Evolutionary conservation across 2,888 invertebrate species (phyloP), one percentile per base, ranked within the genome.

Genomic region (Gandaritis pyraliata): DNA sequence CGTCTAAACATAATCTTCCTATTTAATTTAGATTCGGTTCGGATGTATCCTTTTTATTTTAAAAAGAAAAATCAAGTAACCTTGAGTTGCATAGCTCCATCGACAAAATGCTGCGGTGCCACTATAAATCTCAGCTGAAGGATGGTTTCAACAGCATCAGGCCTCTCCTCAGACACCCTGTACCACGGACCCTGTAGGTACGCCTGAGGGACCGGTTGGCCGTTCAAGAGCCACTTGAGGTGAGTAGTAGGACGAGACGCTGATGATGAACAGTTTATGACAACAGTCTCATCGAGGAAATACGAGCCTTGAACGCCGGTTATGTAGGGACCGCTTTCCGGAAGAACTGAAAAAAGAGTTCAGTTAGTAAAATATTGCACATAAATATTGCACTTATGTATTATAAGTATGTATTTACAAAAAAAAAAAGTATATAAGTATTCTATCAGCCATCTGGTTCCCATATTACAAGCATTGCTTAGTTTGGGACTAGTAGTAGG

Each of bases 161-260:
- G 86, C 12, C 94, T 90, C 38, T 89, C 85, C 16, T 88, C 87
- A 5, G 91, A 85, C 51, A 89, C 83, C 58, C 87, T 86, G 62
- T 88, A 80, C 87, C 93, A 93, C 0, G 94, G 94, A 0, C 94
- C 93, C 4, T 80, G 78, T 45, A 94, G 69, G 69, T 93, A 86
- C 10, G 86, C 83, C 46, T 84, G 81, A 41, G 93, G 90, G 5
- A 93, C 94, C 71, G 94, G 95, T 75, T 94, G 93, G 46, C 95
- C 96, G 84, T 97, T 97, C 82, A 97, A 94, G 87, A 95, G 94
- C 97, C 97, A 97, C 75, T 94, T 94, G 64, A 97, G 93, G 76
- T 95, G 94, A 53, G 96, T 95, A 16, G 95, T 95, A 1, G 97
- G 97, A 70, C 95, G 95, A 36, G 97, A 96, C 58, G 95, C 94